Evolutionary conservation across 2,888 invertebrate genomes (phyloP).

Genomic region (Periphyllus acericola): DNA sequence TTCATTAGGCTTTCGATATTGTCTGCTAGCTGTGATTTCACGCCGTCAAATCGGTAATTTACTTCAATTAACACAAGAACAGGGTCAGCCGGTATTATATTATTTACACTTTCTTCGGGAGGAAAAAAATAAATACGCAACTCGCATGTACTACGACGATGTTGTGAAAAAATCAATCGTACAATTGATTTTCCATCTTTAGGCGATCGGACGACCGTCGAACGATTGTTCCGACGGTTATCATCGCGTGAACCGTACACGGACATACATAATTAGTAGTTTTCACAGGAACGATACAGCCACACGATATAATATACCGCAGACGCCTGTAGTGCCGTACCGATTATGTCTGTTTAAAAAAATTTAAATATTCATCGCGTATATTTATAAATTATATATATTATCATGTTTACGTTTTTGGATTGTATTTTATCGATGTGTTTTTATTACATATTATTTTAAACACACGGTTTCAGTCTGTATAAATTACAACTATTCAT

Average conservation of each 20-base stretch:
- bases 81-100: constrained; percentile 5
- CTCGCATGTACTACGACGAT: neutral
- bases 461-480: neutral
- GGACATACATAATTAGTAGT: too few relatives aligned
- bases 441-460: neutral
- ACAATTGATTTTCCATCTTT: neutral
- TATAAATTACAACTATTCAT: neutral
- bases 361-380: too few relatives aligned
- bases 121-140: constrained; percentile 1
- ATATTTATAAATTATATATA: too few relatives aligned
- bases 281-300: too few relatives aligned
- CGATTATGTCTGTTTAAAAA: too few relatives aligned
- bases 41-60: constrained; percentile 34
- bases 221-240: neutral
- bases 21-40: constrained; percentile 33
- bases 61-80: constrained; percentile 8
- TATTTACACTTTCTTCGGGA: constrained; percentile 10
- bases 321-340: too few relatives aligned
- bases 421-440: neutral
- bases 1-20: constrained; percentile 42
- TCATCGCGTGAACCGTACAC: neutral
- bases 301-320: too few relatives aligned
- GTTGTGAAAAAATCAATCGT: neutral
- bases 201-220: neutral
- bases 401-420: too few relatives aligned